Conservation (phyloP, 2,888 invertebrate species). For the Ormia ochracea region DNA sequence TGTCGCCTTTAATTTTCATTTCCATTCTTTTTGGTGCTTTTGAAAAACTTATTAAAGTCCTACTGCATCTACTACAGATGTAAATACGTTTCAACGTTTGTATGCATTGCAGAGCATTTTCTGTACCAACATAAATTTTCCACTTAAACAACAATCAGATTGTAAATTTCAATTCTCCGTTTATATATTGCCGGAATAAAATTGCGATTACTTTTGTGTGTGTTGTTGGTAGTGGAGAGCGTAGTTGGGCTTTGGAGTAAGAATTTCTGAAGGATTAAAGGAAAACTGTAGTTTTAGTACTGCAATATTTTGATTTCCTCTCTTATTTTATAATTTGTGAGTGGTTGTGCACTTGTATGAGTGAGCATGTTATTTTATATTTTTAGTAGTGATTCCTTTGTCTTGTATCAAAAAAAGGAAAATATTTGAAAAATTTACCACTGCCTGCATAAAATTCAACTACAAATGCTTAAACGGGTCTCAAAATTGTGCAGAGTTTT, state of each 20-base stretch:
- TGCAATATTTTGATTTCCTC: constrained; percentile 52
- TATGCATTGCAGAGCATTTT: constrained; percentile 14
- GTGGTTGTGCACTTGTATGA: not conserved
- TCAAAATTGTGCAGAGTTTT: constrained; percentile 12
- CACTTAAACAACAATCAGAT: constrained; percentile 67
- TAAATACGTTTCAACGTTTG: not conserved
- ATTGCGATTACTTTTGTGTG: not conserved
- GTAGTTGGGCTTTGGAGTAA: constrained; percentile 31
- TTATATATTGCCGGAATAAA: not conserved
- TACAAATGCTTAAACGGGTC: not conserved
- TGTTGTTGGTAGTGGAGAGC: not conserved
- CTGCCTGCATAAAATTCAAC: not conserved
- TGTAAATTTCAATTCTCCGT: constrained; percentile 56
- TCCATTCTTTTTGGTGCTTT: not conserved
- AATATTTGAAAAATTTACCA: not conserved
- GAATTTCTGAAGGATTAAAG: not conserved
- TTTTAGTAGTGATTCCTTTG: not conserved
- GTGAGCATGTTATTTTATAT: constrained; percentile 13
- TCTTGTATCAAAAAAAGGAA: constrained; percentile 9
- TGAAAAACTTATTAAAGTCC: not conserved
- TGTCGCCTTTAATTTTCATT: too few relatives aligned
- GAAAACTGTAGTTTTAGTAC: constrained; percentile 40
- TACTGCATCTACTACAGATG: not conserved
- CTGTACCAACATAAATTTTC: constrained; percentile 65
- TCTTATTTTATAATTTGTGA: constrained; percentile 12